Conservation (phyloP, 1,140 invertebrate species). For the Neocloeon triangulifer region DNA sequence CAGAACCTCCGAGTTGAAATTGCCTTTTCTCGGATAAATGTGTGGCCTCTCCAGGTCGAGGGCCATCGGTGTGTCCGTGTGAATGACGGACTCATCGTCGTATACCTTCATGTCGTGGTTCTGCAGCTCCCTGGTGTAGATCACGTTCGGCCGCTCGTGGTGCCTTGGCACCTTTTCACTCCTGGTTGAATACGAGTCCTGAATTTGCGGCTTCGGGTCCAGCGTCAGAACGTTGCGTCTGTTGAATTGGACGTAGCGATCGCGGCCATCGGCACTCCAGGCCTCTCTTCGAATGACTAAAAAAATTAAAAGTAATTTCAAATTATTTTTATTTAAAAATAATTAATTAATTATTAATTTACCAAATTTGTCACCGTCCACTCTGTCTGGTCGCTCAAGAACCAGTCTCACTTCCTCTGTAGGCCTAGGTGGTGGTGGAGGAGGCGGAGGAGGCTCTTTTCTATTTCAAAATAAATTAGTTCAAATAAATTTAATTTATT, state of each 20-base stretch:
- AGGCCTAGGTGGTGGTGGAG: background rate
- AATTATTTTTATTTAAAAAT: too few species aligned
- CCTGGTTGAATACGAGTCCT: conserved; percentile 12
- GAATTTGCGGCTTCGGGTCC: conserved; percentile 4
- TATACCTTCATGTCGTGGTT: conserved; percentile 18
- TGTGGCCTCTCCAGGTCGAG: background rate
- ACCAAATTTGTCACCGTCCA: conserved; percentile 41
- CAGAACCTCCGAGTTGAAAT: conserved; percentile 17
- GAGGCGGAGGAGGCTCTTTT: conserved; percentile 33
- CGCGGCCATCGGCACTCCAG: conserved; percentile 49
- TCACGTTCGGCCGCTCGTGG: conserved; percentile 18
- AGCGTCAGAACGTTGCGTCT: conserved; percentile 27
- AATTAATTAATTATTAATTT: conserved; percentile 19
- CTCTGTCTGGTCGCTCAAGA: conserved; percentile 25
- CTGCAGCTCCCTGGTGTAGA: conserved; percentile 29
- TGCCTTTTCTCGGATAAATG: background rate
- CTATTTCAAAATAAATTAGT: conserved; percentile 26
- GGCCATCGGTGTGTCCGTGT: conserved; percentile 20
- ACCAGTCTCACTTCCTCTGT: conserved; percentile 19
- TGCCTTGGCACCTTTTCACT: conserved; percentile 3
- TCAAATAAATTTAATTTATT: conserved; percentile 5
- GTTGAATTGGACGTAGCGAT: conserved; percentile 48
- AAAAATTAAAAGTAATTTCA: conserved; percentile 5
- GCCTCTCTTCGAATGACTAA: conserved; percentile 40
- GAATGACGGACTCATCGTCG: conserved; percentile 29